Conservation (phyloP, 1,140 invertebrate species). For the Sesamia nonagrioides region DNA sequence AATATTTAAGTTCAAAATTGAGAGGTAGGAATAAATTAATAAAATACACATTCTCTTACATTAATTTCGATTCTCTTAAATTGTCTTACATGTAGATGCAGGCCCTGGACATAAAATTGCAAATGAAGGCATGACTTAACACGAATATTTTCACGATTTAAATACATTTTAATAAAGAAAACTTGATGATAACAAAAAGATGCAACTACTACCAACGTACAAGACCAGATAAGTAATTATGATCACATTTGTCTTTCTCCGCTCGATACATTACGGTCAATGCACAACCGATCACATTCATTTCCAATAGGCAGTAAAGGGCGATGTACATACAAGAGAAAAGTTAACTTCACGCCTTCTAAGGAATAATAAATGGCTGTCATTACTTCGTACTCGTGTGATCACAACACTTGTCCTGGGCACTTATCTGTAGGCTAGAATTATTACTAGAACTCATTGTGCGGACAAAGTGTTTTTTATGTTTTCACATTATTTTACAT, state of each 20-base stretch:
- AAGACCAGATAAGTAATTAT: neutral
- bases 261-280: neutral
- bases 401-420: neutral
- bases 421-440: neutral
- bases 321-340: slow-evolving; percentile 1
- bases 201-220: neutral
- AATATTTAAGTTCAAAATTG: no score
- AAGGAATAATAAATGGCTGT: slow-evolving; percentile 1
- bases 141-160: neutral
- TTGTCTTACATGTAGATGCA: neutral
- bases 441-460: neutral
- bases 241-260: neutral
- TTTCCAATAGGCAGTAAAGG: slow-evolving; percentile 1
- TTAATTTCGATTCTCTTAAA: no score
- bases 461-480: neutral
- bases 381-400: neutral
- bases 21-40: no score
- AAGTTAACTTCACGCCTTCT: slow-evolving; percentile 12
- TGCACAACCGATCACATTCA: neutral
- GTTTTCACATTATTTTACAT: neutral
- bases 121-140: neutral
- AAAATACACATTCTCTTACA: no score
- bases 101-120: neutral
- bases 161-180: neutral
- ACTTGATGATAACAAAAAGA: neutral